Evolutionary conservation across 1,140 invertebrate genomes (phyloP).

Genomic region (Drosophila micromelanica): DNA sequence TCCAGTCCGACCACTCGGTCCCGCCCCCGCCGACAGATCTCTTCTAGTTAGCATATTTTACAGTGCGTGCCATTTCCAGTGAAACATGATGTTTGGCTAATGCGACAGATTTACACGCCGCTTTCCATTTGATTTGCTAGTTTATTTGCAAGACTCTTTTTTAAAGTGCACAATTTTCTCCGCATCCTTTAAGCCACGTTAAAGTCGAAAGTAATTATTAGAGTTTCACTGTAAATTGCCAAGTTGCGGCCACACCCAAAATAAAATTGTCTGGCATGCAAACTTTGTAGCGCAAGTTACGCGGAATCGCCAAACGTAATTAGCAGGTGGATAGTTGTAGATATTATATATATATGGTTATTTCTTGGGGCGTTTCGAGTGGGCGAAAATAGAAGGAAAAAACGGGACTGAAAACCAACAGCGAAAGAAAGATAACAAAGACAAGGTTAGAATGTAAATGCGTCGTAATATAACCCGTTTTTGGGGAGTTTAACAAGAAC

Average conservation of each 20-base stretch:
- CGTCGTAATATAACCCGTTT: not conserved
- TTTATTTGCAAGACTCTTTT: constrained; percentile 2
- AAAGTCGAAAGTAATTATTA: constrained; percentile 1
- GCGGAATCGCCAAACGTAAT: constrained; percentile 31
- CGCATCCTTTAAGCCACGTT: not conserved
- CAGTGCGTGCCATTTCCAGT: constrained; percentile 76
- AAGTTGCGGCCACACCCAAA: constrained; percentile 10
- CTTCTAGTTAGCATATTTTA: constrained; percentile 58
- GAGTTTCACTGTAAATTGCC: not conserved
- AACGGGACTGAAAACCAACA: not conserved
- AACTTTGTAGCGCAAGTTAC: constrained; percentile 14
- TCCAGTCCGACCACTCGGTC: not conserved
- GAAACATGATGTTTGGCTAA: constrained; percentile 82
- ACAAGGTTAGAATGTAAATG: not conserved
- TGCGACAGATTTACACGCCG: constrained; percentile 71
- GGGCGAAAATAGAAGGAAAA: not conserved
- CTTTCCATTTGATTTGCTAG: constrained; percentile 60
- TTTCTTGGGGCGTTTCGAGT: not conserved
- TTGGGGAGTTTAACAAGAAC: not conserved
- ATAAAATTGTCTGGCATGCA: constrained; percentile 2
- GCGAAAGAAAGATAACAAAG: not conserved
- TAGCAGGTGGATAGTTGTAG: not conserved
- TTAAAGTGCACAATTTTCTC: not conserved
- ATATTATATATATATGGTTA: constrained; percentile 3
- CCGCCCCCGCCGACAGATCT: not conserved